Evolutionary conservation across 2,888 invertebrate genomes (phyloP).

Genomic region (Periphyllus acericola): DNA sequence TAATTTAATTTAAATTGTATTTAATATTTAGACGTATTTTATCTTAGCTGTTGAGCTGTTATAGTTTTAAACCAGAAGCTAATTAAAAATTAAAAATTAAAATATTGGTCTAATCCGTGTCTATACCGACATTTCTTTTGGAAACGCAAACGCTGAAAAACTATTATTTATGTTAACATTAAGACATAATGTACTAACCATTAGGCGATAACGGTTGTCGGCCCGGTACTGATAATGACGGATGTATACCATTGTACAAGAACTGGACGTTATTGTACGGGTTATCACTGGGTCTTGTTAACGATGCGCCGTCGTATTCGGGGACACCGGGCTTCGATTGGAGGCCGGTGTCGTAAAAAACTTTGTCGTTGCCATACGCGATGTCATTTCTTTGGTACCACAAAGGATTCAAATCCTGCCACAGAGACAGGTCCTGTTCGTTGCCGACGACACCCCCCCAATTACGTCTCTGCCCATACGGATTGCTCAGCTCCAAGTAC

Average conservation of each 20-base stretch:
- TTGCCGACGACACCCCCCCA: conserved; percentile 35
- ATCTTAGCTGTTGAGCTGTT: no score
- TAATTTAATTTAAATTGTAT: no score
- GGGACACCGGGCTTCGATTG: background rate
- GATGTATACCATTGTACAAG: background rate
- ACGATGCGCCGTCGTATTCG: background rate
- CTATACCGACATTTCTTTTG: no score
- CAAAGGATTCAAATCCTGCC: conserved; percentile 12
- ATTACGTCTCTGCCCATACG: conserved; percentile 46
- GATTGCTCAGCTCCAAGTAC: conserved; percentile 59
- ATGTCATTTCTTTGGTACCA: conserved; percentile 41
- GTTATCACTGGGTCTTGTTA: background rate
- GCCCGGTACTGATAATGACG: background rate
- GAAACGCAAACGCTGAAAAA: no score
- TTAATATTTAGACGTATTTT: no score
- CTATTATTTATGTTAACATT: no score
- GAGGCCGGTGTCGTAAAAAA: background rate
- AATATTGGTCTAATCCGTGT: no score
- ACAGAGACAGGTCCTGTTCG: conserved; percentile 61
- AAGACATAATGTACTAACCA: conserved; percentile 22
- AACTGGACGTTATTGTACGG: background rate
- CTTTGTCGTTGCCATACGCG: conserved; percentile 25
- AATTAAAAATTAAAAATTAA: no score
- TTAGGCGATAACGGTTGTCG: conserved; percentile 7
- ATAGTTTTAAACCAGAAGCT: no score